These are phyloP conservation scores for Meriones unguiculatus DNA, from an alignment of 2,113 vertebrate species.

Conservation along the genomic window DNA sequence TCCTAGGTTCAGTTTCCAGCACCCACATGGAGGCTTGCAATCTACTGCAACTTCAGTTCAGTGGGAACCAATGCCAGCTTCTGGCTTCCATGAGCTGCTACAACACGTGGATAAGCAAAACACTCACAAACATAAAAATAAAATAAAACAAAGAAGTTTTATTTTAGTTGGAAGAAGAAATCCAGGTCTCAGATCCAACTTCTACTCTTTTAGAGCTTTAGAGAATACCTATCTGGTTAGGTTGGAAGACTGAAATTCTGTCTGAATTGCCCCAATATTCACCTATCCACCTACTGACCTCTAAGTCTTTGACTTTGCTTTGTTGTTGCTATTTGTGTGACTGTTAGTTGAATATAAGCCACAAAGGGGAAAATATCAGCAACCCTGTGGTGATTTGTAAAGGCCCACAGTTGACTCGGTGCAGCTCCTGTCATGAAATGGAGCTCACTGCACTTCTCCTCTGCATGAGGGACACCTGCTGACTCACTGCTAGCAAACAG, in stretches of 20 bases:
- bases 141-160: background rate
- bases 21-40: background rate
- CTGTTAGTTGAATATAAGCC: background rate
- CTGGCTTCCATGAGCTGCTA: background rate
- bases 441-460: background rate
- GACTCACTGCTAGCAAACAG: background rate
- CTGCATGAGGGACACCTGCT: background rate
- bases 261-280: background rate
- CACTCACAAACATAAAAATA: background rate
- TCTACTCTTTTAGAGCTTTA: background rate
- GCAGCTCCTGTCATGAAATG: background rate
- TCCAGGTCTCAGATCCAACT: background rate
- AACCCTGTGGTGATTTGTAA: slow-evolving; percentile 31
- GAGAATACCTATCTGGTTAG: background rate
- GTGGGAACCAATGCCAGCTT: background rate
- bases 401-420: background rate
- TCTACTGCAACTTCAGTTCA: background rate
- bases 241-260: slow-evolving; percentile 21
- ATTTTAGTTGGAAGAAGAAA: slow-evolving; percentile 11
- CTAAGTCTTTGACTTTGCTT: slow-evolving; percentile 19
- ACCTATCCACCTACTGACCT: background rate
- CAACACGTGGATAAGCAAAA: background rate
- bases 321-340: background rate
- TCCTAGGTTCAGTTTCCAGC: background rate
- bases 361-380: background rate